Base-by-base conservation (phyloP, 2,797 vertebrate genomes). In the Merluccius polli region DNA sequence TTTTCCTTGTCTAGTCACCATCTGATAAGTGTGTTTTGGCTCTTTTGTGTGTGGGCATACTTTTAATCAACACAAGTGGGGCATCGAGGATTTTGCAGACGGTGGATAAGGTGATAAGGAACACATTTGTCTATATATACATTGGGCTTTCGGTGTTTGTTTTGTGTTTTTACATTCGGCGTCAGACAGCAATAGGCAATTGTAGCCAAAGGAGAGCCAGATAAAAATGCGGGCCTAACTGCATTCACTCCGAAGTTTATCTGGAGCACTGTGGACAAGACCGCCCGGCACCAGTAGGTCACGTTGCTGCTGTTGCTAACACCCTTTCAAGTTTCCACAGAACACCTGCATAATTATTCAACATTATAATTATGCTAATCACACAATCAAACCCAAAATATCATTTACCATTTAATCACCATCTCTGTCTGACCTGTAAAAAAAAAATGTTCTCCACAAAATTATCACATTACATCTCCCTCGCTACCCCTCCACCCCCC, bases 11-110 rank as follows among this genome's bases (percentile, higher is more conserved):
- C 80, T 59, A 84, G 85, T 86, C 83, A 74, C 77, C 80, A 86
- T 89, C 89, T 86, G 88, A 92, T 91, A 92, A 92, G 87, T 78
- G 76, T 86, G 90, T 90, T 91, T 89, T 8, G 48, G 88, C 83
- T 91, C 85, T 87, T 90, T 91, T 90, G 88, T 88, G 87, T 15
- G 84, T 70, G 74, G 75, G 82, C 82, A 79, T 83, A 86, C 85
- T 86, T 83, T 90, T 91, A 90, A 93, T 92, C 91, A 93, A 85
- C 84, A 82, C 73, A 71, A 82, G 87, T 80, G 81, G 81, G 83
- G 86, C 21, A n/a, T n/a, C 8, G n/a, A 59, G 21, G 48, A 59
- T 48, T 48, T 8, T 21, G 44, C 44, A 7, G 44, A n/a, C 1
- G 65, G 80, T 76, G 69, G 16, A 33, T 70, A 89, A 78, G 91